Conservation (phyloP, 2,797 vertebrate genomes). For the Sebastes oblongus region DNA sequence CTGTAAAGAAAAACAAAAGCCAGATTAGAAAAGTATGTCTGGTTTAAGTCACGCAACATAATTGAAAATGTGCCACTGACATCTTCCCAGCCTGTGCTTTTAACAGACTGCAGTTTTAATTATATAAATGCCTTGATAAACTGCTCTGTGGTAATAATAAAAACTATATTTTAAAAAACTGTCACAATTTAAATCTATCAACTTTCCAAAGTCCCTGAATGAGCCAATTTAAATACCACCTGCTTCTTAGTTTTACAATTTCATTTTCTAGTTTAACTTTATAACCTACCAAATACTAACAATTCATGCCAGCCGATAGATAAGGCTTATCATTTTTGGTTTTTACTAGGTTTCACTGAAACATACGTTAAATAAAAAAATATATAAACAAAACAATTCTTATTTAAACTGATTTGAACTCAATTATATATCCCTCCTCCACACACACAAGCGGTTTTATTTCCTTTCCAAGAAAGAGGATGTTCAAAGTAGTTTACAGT, state of each 20-base stretch:
- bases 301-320: neutral
- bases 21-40: too few relatives aligned
- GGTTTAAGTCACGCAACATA: too few relatives aligned
- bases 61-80: too few relatives aligned
- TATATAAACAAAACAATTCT: rapidly evolving
- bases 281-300: neutral
- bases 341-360: too few relatives aligned
- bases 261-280: neutral
- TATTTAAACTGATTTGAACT: too few relatives aligned
- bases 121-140: too few relatives aligned
- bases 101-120: too few relatives aligned
- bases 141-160: too few relatives aligned
- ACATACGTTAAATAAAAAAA: too few relatives aligned
- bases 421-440: neutral
- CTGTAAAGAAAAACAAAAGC: too few relatives aligned
- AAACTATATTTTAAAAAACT: too few relatives aligned
- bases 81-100: too few relatives aligned
- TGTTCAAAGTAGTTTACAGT: neutral
- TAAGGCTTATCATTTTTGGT: neutral
- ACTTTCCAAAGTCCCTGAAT: neutral
- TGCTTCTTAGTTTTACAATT: neutral
- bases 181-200: neutral
- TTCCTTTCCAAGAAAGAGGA: neutral
- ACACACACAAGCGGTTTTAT: neutral
- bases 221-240: rapidly evolving